Base-by-base conservation (phyloP, 92 coral and sea anemone genomes). In the Zoanthus gigantus region DNA sequence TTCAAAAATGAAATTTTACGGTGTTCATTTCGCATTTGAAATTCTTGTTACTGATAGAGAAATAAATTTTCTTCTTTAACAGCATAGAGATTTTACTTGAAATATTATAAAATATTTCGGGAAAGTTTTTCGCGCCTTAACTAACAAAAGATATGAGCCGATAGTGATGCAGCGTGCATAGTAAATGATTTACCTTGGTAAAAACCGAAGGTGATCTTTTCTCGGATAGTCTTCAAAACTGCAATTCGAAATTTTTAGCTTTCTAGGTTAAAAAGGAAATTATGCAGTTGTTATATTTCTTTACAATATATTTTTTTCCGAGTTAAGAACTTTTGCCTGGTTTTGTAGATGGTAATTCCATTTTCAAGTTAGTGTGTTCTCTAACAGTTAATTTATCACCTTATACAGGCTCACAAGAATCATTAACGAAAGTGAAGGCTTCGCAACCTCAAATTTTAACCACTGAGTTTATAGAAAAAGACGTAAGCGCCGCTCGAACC, bases 1-100 rank as follows among this genome's bases (percentile, higher is more conserved):
- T 44, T 69, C 85, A 81, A 81, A 79, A 65, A 61, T 81, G 85
- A 81, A 81, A 81, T 67, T 81, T 66, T 34, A 11, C 58, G 85
- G 42, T 67, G 16, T 81, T 71, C 23, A 16, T 10, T 34, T 69
- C n/a, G 60, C 11, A 31, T 50, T 46, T 8, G 66, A 4, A 44
- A 7, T 67, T 67, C 8, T 17, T 11, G 4, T 66, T 23, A 28
- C 18, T 29, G 54, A 61, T 10, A 61, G 13, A 37, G 32, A 6
- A 9, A 46, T 30, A 45, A 7, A 45, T 66, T 67, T 50, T 52
- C 23, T 23, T 23, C 23, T 23, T 30, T 81, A 44, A 9, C 28
- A 45, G 32, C 71, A n/a, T 23, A 63, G 85, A 32, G 30, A 30
- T 56, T 30, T 77, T 7, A 53, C 34, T 32, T 16, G 37, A n/a